Base-by-base conservation (phyloP, 2,797 vertebrate genomes). In the Acanthurus tractus region DNA sequence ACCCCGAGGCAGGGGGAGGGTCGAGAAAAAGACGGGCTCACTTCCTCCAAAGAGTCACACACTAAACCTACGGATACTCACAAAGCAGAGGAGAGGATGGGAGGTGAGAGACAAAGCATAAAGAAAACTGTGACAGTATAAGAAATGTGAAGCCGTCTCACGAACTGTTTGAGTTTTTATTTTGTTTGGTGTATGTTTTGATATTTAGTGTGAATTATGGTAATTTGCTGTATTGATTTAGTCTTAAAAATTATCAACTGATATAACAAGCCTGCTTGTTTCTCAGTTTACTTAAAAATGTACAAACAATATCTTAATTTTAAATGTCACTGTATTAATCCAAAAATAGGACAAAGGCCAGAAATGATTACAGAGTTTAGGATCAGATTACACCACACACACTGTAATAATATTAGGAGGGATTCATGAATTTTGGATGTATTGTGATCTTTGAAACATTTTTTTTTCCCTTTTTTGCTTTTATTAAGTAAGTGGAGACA, bases 71-170 rank as follows among this genome's bases (percentile, higher is more conserved):
- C 81, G 23, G 96, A 98, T 17, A 2, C 88, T 12, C 85, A 95
- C 64, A 98, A 96, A 88, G 80, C 88, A 50, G 98, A 99, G 74
- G 98, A 98, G 8, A 98, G 96, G 89, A 85, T 94, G 40, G 3
- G 87, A 91, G 97, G 97, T 99, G 90, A 95, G 95, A 52, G 29
- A 70, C 38, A 42, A n/a, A 44, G 53, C n/a, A 22, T n/a, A 64
- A 2, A 38, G 13, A 8, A 69, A 29, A 17, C 11, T 34, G 2
- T 56, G 15, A 45, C 17, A 18, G 18, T 29, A 8, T 34, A 42
- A 45, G 1, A 55, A 49, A 61, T 64, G 2, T 22, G 29, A 52
- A 22, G 9, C 25, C 4, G 6, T 63, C 22, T 40, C 40, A n/a
- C 11, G 22, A 57, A 23, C 38, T 40, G 8, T 40, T 9, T 40